Base-by-base conservation (phyloP, 2,797 vertebrate genomes). In the Arctocebus calabarensis region DNA sequence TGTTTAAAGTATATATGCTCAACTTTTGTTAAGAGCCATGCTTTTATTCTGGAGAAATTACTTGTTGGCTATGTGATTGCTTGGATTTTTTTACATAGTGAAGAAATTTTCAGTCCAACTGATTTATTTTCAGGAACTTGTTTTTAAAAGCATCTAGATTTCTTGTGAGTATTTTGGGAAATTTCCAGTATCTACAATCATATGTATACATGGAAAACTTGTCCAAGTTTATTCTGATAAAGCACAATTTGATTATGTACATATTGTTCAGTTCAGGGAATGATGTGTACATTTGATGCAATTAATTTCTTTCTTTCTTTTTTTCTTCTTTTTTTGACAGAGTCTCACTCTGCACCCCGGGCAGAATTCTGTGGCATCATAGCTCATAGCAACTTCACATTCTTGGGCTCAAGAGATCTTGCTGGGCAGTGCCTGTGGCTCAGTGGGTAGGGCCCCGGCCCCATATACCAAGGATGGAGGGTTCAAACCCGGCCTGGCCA, bases 111-210 rank as follows among this genome's bases (percentile, higher is more conserved):
- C 23, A 88, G 34, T 85, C 48, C n/a, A 95, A 92, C 23, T 71
- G 19, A 94, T 75, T 73, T 66, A 64, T 92, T 97, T 92, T 89
- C 52, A 95, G 68, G 34, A 91, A 89, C 32, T 81, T 91, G 11
- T 89, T 94, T 85, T 59, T 95, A 81, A 95, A 94, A 68, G 27
- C 57, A 75, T 75, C 20, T 81, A 93, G 74, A 68, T 95, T 94
- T 96, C 57, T 87, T 71, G 7, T 66, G 70, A 92, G 4, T 20
- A 85, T 78, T 94, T 82, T 55, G 40, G 77, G 77, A 94, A 64
- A 94, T 90, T 74, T 78, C 45, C 62, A 75, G n/a, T 32, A 84
- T 94, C 43, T 85, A 43, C 1, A 89, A 61, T 71, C 23, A 81
- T 45, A 19, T 84, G n/a, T 90, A 91, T 95, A 23, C 34, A 82